Conservation (phyloP, 2,797 vertebrate species). For the Paramormyrops hopkinsi region DNA sequence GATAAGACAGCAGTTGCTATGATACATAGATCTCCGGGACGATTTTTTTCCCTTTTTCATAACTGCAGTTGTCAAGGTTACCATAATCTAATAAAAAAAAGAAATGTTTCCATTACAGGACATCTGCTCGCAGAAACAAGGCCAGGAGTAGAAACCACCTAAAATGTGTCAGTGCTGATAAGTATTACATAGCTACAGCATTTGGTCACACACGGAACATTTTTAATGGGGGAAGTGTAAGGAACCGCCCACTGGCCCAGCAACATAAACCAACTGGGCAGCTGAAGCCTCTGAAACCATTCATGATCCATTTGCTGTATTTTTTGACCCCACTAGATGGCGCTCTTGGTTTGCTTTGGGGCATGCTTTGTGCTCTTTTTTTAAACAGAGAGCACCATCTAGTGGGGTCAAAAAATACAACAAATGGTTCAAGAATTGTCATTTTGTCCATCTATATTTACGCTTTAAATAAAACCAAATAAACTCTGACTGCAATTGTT, state of each 20-base stretch:
- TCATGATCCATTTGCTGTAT: background rate
- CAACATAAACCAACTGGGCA: background rate
- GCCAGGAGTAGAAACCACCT: background rate
- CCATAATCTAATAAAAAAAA: background rate
- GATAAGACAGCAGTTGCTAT: background rate
- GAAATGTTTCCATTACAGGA: background rate
- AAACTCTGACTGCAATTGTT: background rate
- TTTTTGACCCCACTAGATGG: background rate
- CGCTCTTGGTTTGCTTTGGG: background rate
- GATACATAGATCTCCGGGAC: background rate
- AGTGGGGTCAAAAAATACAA: background rate
- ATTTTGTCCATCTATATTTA: background rate
- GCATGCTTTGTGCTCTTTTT: background rate
- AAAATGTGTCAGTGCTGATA: background rate
- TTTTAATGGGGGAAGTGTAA: background rate
- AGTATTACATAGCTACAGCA: background rate
- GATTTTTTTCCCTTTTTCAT: background rate
- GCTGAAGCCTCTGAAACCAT: background rate
- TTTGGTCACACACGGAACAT: background rate
- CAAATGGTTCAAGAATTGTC: background rate
- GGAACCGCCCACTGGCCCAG: background rate
- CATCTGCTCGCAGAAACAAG: background rate
- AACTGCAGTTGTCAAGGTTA: conserved; percentile 7
- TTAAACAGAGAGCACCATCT: background rate
- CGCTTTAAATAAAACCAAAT: background rate